Evolutionary conservation across 1,140 invertebrate genomes (phyloP), one percentile per base, ranked within the genome.

Genomic region (Amyelois transitella): DNA sequence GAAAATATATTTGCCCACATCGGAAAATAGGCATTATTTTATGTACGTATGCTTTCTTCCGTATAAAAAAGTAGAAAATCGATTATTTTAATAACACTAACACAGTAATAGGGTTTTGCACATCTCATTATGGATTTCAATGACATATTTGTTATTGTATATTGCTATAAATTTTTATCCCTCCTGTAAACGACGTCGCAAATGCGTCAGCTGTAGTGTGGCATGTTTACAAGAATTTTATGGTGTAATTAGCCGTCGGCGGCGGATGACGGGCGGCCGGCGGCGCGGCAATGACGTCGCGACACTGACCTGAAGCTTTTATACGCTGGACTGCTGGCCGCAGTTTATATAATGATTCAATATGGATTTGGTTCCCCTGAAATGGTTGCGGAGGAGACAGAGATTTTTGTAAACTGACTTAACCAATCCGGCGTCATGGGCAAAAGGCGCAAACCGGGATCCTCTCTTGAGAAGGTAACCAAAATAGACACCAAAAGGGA

Each of bases 211-310:
- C 18, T 60, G 49, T 50, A 66, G 63, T 67, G 61, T 66, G 62
- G 55, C 56, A 66, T 75, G 76, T 76, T 81, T 77, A 76, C 68
- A 75, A 67, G 55, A 58, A 51, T 66, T 77, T 77, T 74, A 76
- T 67, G 58, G 66, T 68, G 57, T 68, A 63, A 72, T 63, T 65
- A 69, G 62, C 54, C 61, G 60, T 64, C 60, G 62, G 67, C 62
- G 64, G 58, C 58, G 64, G 56, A 55, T 58, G 57, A 51, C 58
- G 44, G 55, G 43, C 18, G 50, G 18, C 43, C 43, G 20, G 32
- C 17, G 21, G 24, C 49, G 51, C n/a, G 50, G 49, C 22, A 10
- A 43, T 47, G 56, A 56, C 45, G 45, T 45, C 43, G 14, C 43
- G 3, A 1, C 44, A 50, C 18, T 44, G 50, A 43, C 47, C 49